These are phyloP conservation scores for Sebastiscus albofasciatus DNA, from an alignment of 2,797 vertebrate genomes.

Conservation along the genomic window DNA sequence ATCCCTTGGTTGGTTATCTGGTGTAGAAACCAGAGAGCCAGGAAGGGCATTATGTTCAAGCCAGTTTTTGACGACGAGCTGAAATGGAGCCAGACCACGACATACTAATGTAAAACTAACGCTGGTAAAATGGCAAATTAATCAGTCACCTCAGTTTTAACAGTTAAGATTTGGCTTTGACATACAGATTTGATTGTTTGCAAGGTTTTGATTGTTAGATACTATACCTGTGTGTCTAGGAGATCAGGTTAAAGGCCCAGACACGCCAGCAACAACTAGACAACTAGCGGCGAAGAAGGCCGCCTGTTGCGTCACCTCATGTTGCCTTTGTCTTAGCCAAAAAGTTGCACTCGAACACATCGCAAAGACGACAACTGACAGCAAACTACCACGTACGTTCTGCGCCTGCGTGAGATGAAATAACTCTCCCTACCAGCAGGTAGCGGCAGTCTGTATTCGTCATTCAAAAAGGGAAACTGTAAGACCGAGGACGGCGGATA, in stretches of 20 bases:
- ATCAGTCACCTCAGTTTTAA: not conserved
- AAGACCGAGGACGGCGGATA: too few species aligned
- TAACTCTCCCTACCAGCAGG: too few species aligned
- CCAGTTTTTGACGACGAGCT: slow-evolving; percentile 6
- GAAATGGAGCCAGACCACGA: slow-evolving; percentile 13
- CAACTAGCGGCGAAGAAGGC: too few species aligned
- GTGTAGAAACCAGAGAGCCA: slow-evolving; percentile 26
- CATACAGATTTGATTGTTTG: not conserved
- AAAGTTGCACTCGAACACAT: too few species aligned
- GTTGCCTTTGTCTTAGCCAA: too few species aligned
- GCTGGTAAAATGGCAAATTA: not conserved
- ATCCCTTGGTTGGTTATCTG: slow-evolving; percentile 49
- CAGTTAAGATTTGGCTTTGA: not conserved
- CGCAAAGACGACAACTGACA: rapidly evolving
- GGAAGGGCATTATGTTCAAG: slow-evolving; percentile 15
- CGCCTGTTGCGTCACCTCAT: too few species aligned
- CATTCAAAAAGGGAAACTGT: too few species aligned
- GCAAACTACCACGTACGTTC: too few species aligned
- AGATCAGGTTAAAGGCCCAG: not conserved
- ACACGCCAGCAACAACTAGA: too few species aligned
- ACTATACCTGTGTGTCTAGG: not conserved
- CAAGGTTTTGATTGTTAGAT: not conserved
- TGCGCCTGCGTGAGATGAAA: too few species aligned
- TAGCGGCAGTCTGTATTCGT: too few species aligned
- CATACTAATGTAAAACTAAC: slow-evolving; percentile 6